These are phyloP conservation scores for Spongilla lacustris DNA, from an alignment of 37 sponge, comb jelly and placozoan species.

Conservation along the genomic window DNA sequence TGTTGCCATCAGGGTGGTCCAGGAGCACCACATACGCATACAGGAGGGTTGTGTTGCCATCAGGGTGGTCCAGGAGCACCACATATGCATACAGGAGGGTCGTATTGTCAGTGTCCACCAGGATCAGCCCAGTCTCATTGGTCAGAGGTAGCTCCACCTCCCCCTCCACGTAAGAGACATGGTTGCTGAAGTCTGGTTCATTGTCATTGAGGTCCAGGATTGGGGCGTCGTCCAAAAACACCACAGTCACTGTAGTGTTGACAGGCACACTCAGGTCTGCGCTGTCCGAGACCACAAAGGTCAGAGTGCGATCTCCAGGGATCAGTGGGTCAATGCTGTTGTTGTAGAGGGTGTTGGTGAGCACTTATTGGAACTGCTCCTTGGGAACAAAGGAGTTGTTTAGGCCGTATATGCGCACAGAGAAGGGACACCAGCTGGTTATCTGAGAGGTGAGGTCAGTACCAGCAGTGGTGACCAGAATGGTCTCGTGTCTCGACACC, in stretches of 20 bases:
- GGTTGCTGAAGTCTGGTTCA: constrained; percentile 63
- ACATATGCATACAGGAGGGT: too few relatives aligned
- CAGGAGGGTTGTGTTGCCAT: too few relatives aligned
- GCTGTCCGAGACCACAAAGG: constrained; percentile 73
- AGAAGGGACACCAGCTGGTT: constrained; percentile 79
- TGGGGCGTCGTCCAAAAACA: constrained; percentile 81
- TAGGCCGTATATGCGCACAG: constrained; percentile 46
- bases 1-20: too few relatives aligned
- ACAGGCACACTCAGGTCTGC: constrained; percentile 30
- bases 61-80: too few relatives aligned
- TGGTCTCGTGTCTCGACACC: constrained; percentile 51
- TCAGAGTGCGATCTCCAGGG: constrained; percentile 50
- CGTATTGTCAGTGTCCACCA: constrained; percentile 82
- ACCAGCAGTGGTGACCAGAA: constrained; percentile 46
- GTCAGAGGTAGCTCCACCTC: constrained; percentile 62
- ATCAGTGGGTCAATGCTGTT: constrained; percentile 79
- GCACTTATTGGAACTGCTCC: constrained; percentile 65
- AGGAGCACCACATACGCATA: too few relatives aligned
- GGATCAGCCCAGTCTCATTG: constrained; percentile 52
- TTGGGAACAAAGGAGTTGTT: constrained; percentile 26
- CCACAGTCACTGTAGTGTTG: constrained; percentile 47
- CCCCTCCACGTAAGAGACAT: constrained; percentile 81
- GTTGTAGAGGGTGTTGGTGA: constrained; percentile 68
- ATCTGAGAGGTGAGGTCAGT: constrained; percentile 64
- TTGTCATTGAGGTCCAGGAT: constrained; percentile 77